A percentile compares a stretch with the other conserved stretches of the same genome.
Evolutionary conservation across 2,888 invertebrate genomes (phyloP).

Genomic region (Agapostemon virescens): DNA sequence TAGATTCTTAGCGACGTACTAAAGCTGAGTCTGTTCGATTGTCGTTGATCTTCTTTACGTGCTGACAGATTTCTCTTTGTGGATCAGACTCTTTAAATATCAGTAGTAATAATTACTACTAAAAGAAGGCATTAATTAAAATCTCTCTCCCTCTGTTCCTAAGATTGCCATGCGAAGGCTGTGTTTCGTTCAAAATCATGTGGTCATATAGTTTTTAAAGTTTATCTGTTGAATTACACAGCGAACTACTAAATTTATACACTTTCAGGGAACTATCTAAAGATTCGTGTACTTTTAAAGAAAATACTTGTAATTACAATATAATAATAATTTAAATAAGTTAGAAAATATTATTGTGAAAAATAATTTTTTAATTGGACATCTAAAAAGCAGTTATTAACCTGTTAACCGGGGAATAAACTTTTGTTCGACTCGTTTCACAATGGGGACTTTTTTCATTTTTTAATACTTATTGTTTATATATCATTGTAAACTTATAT

Average conservation of each 20-base stretch:
- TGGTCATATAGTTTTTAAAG: background rate
- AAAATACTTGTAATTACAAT: too few species aligned
- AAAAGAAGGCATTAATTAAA: background rate
- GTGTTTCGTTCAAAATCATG: background rate
- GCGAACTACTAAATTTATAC: too few species aligned
- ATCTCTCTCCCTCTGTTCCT: background rate
- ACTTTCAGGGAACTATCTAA: too few species aligned
- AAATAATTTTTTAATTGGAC: too few species aligned
- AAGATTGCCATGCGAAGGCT: background rate
- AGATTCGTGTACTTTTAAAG: background rate
- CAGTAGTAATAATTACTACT: background rate
- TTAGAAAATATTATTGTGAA: too few species aligned
- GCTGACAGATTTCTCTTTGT: background rate
- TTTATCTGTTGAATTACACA: background rate
- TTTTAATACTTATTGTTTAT: too few species aligned
- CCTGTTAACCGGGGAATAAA: too few species aligned
- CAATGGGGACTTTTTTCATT: too few species aligned
- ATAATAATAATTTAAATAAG: too few species aligned
- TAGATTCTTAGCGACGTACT: slow-evolving; percentile 24
- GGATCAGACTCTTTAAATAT: background rate
- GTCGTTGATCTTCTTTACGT: slow-evolving; percentile 28
- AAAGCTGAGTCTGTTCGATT: slow-evolving; percentile 11
- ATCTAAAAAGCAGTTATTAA: too few species aligned
- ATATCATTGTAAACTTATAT: too few species aligned
- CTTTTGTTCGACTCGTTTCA: too few species aligned